Percentiles rank a stretch among this genome's conserved stretches.
Conservation (phyloP, 1,140 invertebrate species). For the Spodoptera litura region DNA sequence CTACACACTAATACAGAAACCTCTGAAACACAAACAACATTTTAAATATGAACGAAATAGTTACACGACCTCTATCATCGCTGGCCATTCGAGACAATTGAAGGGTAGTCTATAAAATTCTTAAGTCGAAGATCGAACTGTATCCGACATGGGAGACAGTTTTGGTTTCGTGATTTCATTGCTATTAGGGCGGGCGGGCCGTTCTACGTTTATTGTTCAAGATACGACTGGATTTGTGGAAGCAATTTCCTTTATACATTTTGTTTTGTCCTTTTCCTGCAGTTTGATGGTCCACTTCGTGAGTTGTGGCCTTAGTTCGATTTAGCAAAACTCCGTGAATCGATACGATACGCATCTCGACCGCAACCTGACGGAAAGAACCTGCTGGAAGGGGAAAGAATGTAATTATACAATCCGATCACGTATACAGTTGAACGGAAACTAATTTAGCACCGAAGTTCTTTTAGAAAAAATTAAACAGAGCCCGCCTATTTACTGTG, state of each 20-base stretch:
- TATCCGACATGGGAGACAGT: constrained; percentile 78
- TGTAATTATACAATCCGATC: constrained; percentile 79
- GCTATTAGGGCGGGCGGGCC: constrained; percentile 82
- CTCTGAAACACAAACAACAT: not conserved
- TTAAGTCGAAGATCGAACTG: constrained; percentile 69
- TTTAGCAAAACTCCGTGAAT: constrained; percentile 78
- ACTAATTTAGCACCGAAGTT: constrained; percentile 77
- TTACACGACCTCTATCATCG: constrained; percentile 35
- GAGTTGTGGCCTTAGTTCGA: constrained; percentile 80
- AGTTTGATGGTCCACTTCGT: constrained; percentile 83
- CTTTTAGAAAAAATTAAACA: constrained; percentile 70
- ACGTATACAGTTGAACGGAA: constrained; percentile 75
- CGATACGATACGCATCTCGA: constrained; percentile 77
- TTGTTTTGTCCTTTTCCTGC: constrained; percentile 85
- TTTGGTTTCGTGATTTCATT: constrained; percentile 86
- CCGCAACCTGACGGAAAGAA: constrained; percentile 58
- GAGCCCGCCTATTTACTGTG: constrained; percentile 40
- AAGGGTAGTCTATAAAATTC: constrained; percentile 63
- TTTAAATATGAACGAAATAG: constrained; percentile 23
- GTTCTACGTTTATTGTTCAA: constrained; percentile 84
- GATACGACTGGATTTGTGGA: constrained; percentile 86
- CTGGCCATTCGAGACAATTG: constrained; percentile 43
- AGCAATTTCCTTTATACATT: constrained; percentile 86
- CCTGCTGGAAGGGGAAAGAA: constrained; percentile 61
- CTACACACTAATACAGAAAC: not conserved